phyloP scores from a whole-genome alignment of 2,888 invertebrate genomes.

The Sclerodermus sp. region DNA sequence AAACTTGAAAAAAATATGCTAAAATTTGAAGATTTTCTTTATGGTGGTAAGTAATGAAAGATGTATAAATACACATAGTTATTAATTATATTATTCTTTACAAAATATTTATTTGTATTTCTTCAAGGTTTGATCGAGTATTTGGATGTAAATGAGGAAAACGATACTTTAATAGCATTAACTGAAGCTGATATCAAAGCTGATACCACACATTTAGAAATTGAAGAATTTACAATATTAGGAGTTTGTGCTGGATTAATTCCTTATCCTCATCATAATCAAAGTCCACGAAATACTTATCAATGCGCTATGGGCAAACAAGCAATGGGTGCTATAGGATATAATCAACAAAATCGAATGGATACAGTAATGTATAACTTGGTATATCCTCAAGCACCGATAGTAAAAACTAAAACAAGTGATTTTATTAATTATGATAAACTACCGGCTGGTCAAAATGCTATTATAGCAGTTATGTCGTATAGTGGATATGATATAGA shows the following conservation, averaged over 20 bases:
- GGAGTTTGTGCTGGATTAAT: conserved; percentile 97
- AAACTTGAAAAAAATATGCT: conserved; percentile 77
- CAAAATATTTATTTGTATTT: conserved; percentile 2
- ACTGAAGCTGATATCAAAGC: conserved; percentile 78
- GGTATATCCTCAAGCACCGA: conserved; percentile 93
- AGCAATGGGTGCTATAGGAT: conserved; percentile 97
- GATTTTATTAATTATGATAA: conserved; percentile 91
- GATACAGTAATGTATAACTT: conserved; percentile 96
- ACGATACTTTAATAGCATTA: conserved; percentile 91
- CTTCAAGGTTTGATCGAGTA: conserved; percentile 79
- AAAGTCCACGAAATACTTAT: conserved; percentile 96
- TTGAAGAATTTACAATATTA: conserved; percentile 95
- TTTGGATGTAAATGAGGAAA: conserved; percentile 98
- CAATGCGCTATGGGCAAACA: conserved; percentile 99
- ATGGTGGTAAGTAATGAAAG: conserved; percentile 68
- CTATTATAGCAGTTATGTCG: conserved; percentile 98
- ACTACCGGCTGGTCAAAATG: conserved; percentile 98
- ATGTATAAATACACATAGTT: background rate
- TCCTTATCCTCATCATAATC: conserved; percentile 99
- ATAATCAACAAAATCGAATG: conserved; percentile 95
- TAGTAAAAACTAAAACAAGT: conserved; percentile 92
- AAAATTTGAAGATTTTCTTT: conserved; percentile 88
- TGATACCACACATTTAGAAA: conserved; percentile 93
- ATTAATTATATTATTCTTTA: background rate
- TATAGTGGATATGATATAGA: conserved; percentile 99